phyloP scores from a whole-genome alignment of 1,140 invertebrate species.

The Dinothrombium tinctorium region DNA sequence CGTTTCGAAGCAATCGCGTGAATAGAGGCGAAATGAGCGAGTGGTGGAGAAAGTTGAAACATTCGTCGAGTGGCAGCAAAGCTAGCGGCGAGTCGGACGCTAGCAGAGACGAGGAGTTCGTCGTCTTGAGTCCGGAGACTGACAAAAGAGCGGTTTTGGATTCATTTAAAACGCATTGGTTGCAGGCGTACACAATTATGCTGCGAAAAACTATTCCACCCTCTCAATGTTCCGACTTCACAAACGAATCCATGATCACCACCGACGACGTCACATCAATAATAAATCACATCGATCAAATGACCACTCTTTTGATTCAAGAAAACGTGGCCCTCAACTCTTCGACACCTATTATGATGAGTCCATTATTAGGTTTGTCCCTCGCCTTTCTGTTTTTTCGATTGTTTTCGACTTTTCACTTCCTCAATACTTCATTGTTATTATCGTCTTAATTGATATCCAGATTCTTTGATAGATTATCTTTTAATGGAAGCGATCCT shows the following conservation, averaged over 20 bases:
- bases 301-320: conserved; percentile 60
- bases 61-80: too few species aligned
- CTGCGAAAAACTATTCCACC: conserved; percentile 25
- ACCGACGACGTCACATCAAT: conserved; percentile 62
- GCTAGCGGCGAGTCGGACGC: too few species aligned
- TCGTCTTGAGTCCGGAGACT: too few species aligned
- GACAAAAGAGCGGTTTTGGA: conserved; percentile 37
- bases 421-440: not conserved
- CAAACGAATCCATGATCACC: conserved; percentile 12
- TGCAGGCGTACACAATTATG: conserved; percentile 64
- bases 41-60: too few species aligned
- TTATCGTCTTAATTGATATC: not conserved
- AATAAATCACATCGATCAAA: conserved; percentile 72
- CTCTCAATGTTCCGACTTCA: not conserved
- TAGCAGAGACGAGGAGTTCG: too few species aligned
- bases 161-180: conserved; percentile 84
- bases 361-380: not conserved
- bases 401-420: not conserved
- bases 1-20: too few species aligned
- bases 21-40: too few species aligned
- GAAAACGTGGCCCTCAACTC: conserved; percentile 34
- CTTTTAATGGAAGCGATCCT: conserved; percentile 26
- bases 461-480: conserved; percentile 20
- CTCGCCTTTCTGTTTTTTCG: not conserved
- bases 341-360: conserved; percentile 32